Conservation (phyloP, 2,888 invertebrate genomes). For the Eilema sororculum region DNA sequence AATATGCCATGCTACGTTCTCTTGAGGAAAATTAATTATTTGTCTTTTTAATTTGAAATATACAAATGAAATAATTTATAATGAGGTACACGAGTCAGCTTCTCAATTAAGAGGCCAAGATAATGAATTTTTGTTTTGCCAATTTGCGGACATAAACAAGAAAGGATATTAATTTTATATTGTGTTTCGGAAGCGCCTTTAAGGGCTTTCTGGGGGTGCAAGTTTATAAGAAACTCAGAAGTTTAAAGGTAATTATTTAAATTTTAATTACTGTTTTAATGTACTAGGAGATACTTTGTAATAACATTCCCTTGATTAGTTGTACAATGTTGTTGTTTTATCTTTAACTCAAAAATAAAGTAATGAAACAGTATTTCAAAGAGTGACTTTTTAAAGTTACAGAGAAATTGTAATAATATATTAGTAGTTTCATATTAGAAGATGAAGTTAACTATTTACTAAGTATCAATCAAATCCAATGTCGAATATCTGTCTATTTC, state of each 20-base stretch:
- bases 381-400: too few relatives aligned
- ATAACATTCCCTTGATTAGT: neutral
- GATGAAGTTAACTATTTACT: too few relatives aligned
- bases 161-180: constrained; percentile 41
- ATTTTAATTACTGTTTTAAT: constrained; percentile 17
- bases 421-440: too few relatives aligned
- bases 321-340: neutral
- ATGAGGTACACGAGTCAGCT: constrained; percentile 26
- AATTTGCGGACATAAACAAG: constrained; percentile 44
- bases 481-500: too few relatives aligned
- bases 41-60: neutral
- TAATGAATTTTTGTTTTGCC: constrained; percentile 47
- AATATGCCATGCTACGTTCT: neutral
- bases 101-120: constrained; percentile 38
- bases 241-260: constrained; percentile 19
- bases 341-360: neutral
- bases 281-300: neutral
- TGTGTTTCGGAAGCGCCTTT: constrained; percentile 42
- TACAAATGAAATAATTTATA: constrained; percentile 27
- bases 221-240: constrained; percentile 23
- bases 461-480: too few relatives aligned
- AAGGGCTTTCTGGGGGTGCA: constrained; percentile 32
- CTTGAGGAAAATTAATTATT: neutral
- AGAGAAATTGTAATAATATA: too few relatives aligned
- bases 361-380: neutral